A percentile compares a stretch with the other conserved stretches of the same genome.
Evolutionary conservation across 2,113 vertebrate species (phyloP).

Genomic region (Myotis yumanensis): DNA sequence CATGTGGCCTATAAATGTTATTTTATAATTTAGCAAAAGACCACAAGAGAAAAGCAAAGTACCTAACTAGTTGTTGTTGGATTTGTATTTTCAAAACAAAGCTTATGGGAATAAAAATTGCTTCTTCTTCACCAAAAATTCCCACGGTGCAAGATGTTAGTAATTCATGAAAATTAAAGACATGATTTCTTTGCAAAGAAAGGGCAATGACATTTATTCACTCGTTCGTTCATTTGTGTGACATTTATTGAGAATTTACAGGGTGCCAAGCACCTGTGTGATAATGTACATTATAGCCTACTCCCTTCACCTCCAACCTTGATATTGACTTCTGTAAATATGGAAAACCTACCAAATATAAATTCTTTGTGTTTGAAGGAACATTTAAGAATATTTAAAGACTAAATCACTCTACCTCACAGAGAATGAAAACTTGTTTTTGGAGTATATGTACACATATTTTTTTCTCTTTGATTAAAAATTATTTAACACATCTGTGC

Average conservation of each 20-base stretch:
- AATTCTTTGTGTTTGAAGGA: conserved; percentile 14
- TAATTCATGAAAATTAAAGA: conserved; percentile 22
- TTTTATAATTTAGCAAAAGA: conserved; percentile 44
- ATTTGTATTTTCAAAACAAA: conserved; percentile 52
- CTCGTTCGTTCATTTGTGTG: not conserved
- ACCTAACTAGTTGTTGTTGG: not conserved
- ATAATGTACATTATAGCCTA: not conserved
- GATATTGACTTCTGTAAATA: not conserved
- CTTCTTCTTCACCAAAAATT: conserved; percentile 42
- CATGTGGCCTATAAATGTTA: not conserved
- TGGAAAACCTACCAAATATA: not conserved
- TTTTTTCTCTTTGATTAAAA: conserved; percentile 62
- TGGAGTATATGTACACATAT: not conserved
- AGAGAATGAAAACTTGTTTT: conserved; percentile 1
- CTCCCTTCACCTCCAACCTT: not conserved
- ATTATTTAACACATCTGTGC: conserved; percentile 54
- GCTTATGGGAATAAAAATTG: not conserved
- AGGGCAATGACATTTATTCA: not conserved
- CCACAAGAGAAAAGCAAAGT: not conserved
- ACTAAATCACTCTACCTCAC: not conserved
- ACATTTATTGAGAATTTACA: not conserved
- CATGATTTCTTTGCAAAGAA: conserved; percentile 16
- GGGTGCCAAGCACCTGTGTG: not conserved
- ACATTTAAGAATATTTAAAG: conserved; percentile 30
- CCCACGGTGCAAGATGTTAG: not conserved